A percentile compares a stretch with the other conserved stretches of the same genome.
Conservation (phyloP, 92 coral and sea anemone genomes). For the Chrysogorgia sp. region DNA sequence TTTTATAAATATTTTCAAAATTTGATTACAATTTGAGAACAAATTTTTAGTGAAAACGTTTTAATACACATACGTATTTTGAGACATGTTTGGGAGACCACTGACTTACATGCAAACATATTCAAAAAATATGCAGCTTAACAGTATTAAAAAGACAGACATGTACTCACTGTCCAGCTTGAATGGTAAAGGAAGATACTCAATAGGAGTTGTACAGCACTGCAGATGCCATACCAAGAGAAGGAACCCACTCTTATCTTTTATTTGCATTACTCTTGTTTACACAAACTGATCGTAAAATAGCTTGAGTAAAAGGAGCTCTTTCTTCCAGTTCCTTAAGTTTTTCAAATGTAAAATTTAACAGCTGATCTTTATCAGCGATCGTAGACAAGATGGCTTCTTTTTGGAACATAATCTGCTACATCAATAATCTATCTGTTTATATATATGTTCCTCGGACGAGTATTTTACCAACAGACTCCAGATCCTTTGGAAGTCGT, state of each 20-base stretch:
- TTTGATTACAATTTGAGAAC: too few species aligned
- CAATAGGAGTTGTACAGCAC: constrained; percentile 68
- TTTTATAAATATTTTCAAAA: too few species aligned
- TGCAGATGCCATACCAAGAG: constrained; percentile 81
- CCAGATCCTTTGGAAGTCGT: constrained; percentile 64
- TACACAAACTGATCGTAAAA: constrained; percentile 49
- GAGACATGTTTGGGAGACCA: too few species aligned
- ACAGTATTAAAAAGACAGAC: background rate
- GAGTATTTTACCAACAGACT: constrained; percentile 71
- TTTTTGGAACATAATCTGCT: constrained; percentile 66
- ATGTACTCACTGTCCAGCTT: constrained; percentile 67
- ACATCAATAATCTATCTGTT: constrained; percentile 62
- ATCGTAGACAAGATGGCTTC: constrained; percentile 60
- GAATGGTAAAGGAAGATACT: constrained; percentile 71
- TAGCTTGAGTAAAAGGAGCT: constrained; percentile 62
- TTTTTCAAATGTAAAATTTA: constrained; percentile 59
- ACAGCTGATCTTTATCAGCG: constrained; percentile 59
- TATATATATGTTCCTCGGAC: constrained; percentile 66
- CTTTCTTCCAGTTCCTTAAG: constrained; percentile 51
- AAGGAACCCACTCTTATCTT: constrained; percentile 22
- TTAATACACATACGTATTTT: too few species aligned
- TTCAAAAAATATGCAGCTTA: too few species aligned
- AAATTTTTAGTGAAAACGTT: too few species aligned
- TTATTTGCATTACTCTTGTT: constrained; percentile 47
- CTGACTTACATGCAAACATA: too few species aligned